Conservation (phyloP, 1,140 invertebrate species). For the Luehdorfia chinensis region DNA sequence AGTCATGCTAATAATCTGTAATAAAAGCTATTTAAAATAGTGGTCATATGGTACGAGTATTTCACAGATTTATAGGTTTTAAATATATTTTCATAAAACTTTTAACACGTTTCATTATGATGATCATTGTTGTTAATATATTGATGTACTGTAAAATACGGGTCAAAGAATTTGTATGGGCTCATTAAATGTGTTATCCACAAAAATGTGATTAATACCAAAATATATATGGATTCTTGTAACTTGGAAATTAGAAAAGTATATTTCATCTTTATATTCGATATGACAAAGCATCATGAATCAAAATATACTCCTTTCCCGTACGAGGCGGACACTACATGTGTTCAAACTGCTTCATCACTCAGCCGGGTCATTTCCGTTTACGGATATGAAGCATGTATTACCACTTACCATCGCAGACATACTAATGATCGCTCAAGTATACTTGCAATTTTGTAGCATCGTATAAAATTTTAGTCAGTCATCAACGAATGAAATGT, state of each 20-base stretch:
- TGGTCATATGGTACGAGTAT: neutral
- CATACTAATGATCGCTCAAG: conserved; percentile 28
- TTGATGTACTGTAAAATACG: too few relatives aligned
- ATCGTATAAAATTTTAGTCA: neutral
- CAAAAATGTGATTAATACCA: too few relatives aligned
- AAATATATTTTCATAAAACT: too few relatives aligned
- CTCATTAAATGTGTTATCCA: too few relatives aligned
- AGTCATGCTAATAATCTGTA: conserved; percentile 30
- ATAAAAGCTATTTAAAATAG: neutral
- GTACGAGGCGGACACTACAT: conserved; percentile 26
- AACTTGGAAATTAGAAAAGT: too few relatives aligned
- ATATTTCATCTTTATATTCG: too few relatives aligned
- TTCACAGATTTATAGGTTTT: neutral
- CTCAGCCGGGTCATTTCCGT: conserved; percentile 29
- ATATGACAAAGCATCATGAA: too few relatives aligned
- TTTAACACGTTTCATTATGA: too few relatives aligned
- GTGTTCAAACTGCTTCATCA: conserved; percentile 45
- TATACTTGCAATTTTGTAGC: neutral
- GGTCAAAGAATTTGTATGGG: too few relatives aligned
- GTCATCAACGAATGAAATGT: neutral
- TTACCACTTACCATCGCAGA: conserved; percentile 28
- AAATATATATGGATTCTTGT: too few relatives aligned
- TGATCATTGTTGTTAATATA: too few relatives aligned
- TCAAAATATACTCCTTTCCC: too few relatives aligned
- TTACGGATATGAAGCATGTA: conserved; percentile 45